phyloP scores from a whole-genome alignment of 2,888 invertebrate species.

The Rhamphomyia laevipes region DNA sequence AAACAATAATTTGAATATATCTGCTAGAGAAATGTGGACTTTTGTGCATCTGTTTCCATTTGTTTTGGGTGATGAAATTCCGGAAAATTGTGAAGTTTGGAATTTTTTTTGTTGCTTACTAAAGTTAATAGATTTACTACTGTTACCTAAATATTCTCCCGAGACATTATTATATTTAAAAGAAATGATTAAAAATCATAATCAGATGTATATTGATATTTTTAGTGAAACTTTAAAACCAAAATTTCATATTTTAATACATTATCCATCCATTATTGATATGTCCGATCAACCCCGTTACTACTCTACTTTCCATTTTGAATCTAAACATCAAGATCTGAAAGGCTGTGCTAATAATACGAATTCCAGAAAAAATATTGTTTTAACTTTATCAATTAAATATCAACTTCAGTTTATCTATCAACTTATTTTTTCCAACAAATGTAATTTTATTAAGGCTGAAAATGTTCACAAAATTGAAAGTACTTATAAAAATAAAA shows the following conservation, averaged over 20 bases:
- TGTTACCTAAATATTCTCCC: neutral
- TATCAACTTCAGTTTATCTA: neutral
- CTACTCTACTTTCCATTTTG: neutral
- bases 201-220: neutral
- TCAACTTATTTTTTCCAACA: neutral
- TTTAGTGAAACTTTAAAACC: neutral
- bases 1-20: slow-evolving; percentile 8
- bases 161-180: neutral
- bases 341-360: neutral
- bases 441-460: neutral
- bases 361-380: neutral
- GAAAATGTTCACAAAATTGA: neutral
- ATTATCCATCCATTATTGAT: neutral
- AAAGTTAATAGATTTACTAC: neutral
- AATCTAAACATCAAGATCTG: neutral
- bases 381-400: neutral
- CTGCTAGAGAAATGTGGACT: slow-evolving; percentile 8
- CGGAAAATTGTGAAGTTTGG: slow-evolving; percentile 9
- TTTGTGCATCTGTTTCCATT: slow-evolving; percentile 10
- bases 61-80: slow-evolving; percentile 12
- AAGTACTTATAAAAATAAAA: neutral
- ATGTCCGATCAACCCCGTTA: neutral
- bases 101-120: slow-evolving; percentile 1
- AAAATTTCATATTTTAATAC: neutral
- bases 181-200: neutral